Evolutionary conservation across 2,797 vertebrate genomes (phyloP).

Genomic region (Todus mexicanus): DNA sequence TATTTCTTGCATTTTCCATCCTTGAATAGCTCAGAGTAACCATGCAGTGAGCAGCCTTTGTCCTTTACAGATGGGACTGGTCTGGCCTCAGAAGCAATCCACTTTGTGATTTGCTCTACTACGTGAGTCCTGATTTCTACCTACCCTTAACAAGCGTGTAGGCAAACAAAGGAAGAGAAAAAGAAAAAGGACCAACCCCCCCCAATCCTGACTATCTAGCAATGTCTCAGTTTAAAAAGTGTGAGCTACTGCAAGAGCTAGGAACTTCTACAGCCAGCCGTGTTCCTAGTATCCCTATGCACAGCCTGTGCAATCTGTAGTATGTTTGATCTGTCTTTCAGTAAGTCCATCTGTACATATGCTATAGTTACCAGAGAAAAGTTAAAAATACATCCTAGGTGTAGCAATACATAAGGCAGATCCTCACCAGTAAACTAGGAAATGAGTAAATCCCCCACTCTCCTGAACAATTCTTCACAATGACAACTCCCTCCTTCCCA

Average conservation of each 20-base stretch:
- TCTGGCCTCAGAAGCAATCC: not conserved
- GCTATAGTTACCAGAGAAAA: conserved; percentile 3
- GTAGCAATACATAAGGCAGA: conserved; percentile 22
- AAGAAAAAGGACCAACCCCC: not conserved
- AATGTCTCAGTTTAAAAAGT: not conserved
- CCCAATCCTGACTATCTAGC: not conserved
- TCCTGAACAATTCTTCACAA: conserved; percentile 26
- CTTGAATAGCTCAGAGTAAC: not conserved
- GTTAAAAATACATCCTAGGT: conserved; percentile 45
- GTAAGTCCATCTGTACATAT: not conserved
- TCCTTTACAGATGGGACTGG: not conserved
- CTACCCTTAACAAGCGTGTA: not conserved
- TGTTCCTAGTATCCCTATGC: not conserved
- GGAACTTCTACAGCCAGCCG: not conserved
- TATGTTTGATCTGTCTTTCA: not conserved
- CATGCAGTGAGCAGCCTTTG: not conserved
- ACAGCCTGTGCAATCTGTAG: not conserved
- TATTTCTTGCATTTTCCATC: not conserved
- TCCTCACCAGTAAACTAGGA: conserved; percentile 14
- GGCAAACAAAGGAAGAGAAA: not conserved
- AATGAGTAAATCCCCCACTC: conserved; percentile 28
- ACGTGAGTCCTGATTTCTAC: not conserved
- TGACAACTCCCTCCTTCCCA: conserved; percentile 48
- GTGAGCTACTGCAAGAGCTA: not conserved
- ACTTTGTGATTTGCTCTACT: not conserved